A percentile compares a stretch with the other conserved stretches of the same genome.
Evolutionary conservation across 2,888 invertebrate species (phyloP).

Genomic region (Lasius fuliginosus): DNA sequence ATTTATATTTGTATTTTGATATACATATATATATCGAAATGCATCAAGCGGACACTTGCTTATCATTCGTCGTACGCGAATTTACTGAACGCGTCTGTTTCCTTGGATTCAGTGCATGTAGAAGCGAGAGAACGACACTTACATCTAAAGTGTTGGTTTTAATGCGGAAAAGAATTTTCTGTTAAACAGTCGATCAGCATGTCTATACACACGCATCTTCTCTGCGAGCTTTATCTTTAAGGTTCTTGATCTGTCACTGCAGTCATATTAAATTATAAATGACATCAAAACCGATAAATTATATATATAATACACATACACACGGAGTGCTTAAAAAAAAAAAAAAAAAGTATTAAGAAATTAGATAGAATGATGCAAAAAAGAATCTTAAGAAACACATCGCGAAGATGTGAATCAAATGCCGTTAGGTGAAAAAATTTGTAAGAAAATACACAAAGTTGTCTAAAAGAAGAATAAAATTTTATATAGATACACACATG

Average conservation of each 20-base stretch:
- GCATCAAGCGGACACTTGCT: constrained; percentile 26
- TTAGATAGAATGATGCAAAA: constrained; percentile 36
- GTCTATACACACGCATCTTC: neutral
- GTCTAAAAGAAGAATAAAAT: constrained; percentile 72
- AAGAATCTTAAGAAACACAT: constrained; percentile 59
- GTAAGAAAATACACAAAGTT: constrained; percentile 68
- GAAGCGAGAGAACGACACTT: neutral
- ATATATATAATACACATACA: neutral
- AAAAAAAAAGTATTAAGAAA: constrained; percentile 55
- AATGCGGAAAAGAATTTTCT: neutral
- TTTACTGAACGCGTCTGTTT: neutral
- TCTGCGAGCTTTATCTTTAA: neutral
- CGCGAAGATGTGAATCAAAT: constrained; percentile 68
- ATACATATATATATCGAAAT: neutral
- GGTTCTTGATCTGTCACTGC: neutral
- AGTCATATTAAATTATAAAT: neutral
- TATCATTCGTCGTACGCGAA: neutral
- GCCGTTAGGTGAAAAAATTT: constrained; percentile 65
- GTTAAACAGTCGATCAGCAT: neutral
- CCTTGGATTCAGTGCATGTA: neutral
- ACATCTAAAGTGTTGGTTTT: neutral
- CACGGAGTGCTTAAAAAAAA: constrained; percentile 33
- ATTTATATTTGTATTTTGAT: constrained; percentile 74
- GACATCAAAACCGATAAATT: constrained; percentile 10
- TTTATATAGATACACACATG: constrained; percentile 71